These are phyloP conservation scores for Aplodontia rufa DNA, from an alignment of 2,113 vertebrate species.

Conservation along the genomic window DNA sequence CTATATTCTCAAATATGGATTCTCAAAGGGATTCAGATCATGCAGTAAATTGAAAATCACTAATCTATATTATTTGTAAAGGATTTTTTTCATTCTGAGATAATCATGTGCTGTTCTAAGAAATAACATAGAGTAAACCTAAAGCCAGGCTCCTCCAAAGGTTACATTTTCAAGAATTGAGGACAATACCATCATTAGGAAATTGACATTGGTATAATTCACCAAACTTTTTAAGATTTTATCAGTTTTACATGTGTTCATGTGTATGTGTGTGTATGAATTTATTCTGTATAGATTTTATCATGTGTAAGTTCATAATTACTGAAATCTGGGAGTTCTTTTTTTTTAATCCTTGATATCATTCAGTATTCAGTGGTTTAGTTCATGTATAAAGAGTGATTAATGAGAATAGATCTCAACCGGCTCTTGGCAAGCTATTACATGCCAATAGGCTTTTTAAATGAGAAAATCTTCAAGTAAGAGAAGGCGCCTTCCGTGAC, in stretches of 20 bases:
- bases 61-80: constrained; percentile 10
- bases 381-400: neutral
- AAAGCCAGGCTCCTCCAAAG: neutral
- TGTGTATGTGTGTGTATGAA: neutral
- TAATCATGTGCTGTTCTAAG: neutral
- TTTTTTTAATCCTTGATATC: neutral
- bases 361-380: neutral
- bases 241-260: neutral
- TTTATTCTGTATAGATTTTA: neutral
- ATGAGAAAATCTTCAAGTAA: neutral
- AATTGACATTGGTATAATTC: neutral
- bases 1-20: neutral
- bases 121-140: neutral
- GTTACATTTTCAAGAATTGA: neutral
- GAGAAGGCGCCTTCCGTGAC: neutral
- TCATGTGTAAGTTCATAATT: neutral
- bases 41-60: neutral
- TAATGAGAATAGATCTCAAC: neutral
- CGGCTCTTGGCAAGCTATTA: neutral
- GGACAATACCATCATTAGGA: neutral
- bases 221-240: neutral
- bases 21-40: neutral
- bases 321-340: neutral
- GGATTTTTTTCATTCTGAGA: neutral
- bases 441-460: neutral